Percentiles rank a stretch among this genome's conserved stretches.
Evolutionary conservation across 2,888 invertebrate species (phyloP).

Genomic region (Synergus itoensis): DNA sequence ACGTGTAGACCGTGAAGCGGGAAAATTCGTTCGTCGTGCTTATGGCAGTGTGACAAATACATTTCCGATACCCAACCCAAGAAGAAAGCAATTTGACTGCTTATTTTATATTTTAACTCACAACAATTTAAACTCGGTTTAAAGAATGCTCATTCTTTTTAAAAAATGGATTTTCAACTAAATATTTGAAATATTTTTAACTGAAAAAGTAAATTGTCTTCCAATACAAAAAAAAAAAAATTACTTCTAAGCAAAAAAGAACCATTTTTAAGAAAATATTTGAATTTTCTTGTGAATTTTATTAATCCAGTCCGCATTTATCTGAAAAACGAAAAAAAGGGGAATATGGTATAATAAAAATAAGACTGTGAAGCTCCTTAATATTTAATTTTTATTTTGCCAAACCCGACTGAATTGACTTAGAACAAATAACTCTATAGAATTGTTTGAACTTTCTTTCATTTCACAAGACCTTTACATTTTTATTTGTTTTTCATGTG

Average conservation of each 20-base stretch:
- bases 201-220: too few relatives aligned
- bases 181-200: too few relatives aligned
- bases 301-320: too few relatives aligned
- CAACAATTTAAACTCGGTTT: too few relatives aligned
- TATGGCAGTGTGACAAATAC: conserved; percentile 39
- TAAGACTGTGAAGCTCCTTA: not conserved
- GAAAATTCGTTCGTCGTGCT: conserved; percentile 36
- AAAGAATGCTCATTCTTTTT: too few relatives aligned
- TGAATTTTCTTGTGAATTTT: too few relatives aligned
- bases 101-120: not conserved
- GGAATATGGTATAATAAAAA: too few relatives aligned
- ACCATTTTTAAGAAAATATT: too few relatives aligned
- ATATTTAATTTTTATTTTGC: not conserved
- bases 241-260: too few relatives aligned
- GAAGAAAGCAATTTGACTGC: conserved; percentile 23
- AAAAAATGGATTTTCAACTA: too few relatives aligned
- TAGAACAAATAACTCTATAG: not conserved
- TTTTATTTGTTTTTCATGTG: not conserved
- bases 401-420: not conserved
- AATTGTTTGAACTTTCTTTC: not conserved
- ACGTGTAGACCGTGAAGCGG: conserved; percentile 41
- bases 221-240: too few relatives aligned
- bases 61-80: conserved; percentile 35
- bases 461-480: not conserved
- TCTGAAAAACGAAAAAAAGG: too few relatives aligned